A percentile compares a stretch with the other conserved stretches of the same genome.
These are phyloP conservation scores for Dromaius novaehollandiae DNA, from an alignment of 2,113 vertebrate genomes.

Conservation along the genomic window DNA sequence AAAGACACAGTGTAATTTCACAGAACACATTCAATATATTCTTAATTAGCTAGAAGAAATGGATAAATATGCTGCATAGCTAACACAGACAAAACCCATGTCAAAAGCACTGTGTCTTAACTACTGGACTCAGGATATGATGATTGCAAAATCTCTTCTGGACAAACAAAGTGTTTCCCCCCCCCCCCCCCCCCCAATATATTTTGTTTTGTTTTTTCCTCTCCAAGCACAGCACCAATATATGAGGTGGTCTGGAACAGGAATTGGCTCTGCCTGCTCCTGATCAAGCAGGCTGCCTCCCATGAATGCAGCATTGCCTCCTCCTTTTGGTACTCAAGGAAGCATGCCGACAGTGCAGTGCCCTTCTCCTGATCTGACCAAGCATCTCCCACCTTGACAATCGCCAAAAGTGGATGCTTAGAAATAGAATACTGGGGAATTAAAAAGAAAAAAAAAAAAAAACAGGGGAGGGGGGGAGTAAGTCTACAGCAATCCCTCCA, in stretches of 20 bases:
- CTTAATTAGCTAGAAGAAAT: not conserved
- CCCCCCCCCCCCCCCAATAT: too few species aligned
- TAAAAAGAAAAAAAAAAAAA: not conserved
- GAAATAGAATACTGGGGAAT: not conserved
- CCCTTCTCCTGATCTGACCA: not conserved
- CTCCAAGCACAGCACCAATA: not conserved
- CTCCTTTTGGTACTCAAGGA: not conserved
- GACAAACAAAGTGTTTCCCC: not conserved
- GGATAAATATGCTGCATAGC: fast-evolving
- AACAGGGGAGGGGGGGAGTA: not conserved
- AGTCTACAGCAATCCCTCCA: not conserved
- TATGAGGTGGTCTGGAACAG: not conserved
- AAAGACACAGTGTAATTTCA: not conserved
- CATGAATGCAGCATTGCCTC: not conserved
- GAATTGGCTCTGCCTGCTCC: not conserved
- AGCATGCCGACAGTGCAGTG: not conserved
- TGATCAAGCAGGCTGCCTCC: not conserved
- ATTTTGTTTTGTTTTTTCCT: not conserved
- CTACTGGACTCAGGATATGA: too few species aligned
- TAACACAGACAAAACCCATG: not conserved
- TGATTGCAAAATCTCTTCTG: not conserved
- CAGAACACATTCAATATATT: not conserved
- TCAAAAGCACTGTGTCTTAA: fast-evolving
- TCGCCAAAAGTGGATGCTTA: fast-evolving
- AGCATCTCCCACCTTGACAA: not conserved